These are phyloP conservation scores for Watsonalla cultraria DNA, from an alignment of 2,888 invertebrate species.

Conservation along the genomic window DNA sequence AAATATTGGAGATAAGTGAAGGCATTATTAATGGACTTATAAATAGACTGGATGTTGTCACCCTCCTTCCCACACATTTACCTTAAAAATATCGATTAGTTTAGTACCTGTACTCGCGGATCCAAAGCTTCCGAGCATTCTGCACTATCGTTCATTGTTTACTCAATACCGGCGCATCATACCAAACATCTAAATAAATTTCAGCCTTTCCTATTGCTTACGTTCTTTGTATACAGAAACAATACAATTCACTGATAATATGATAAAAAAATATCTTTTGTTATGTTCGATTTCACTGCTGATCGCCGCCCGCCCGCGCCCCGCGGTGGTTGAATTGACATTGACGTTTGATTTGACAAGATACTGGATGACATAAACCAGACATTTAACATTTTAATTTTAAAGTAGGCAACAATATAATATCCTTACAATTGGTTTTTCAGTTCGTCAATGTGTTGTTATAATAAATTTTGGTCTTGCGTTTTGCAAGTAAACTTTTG, in stretches of 20 bases:
- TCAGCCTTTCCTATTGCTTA: constrained; percentile 17
- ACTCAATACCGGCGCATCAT: constrained; percentile 54
- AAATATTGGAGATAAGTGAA: constrained; percentile 14
- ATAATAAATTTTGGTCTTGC: too few relatives aligned
- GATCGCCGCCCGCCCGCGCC: not conserved
- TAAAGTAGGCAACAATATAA: too few relatives aligned
- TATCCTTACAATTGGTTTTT: too few relatives aligned
- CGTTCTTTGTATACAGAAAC: constrained; percentile 13
- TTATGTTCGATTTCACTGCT: not conserved
- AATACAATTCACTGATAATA: not conserved
- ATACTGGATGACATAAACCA: too few relatives aligned
- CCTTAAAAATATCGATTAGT: constrained; percentile 56
- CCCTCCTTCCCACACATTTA: constrained; percentile 10
- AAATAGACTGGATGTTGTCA: constrained; percentile 4
- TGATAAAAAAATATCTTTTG: not conserved
- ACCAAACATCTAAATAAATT: constrained; percentile 28
- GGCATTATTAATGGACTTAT: constrained; percentile 12
- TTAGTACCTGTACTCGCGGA: constrained; percentile 86
- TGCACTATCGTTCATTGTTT: constrained; percentile 79
- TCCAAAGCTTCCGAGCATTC: constrained; percentile 86
- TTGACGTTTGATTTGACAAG: too few relatives aligned
- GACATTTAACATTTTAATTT: too few relatives aligned
- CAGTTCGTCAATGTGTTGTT: too few relatives aligned
- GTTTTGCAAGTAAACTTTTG: too few relatives aligned
- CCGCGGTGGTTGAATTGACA: not conserved